Base-by-base conservation (phyloP, 1,140 invertebrate genomes). In the Gryon sp. region DNA sequence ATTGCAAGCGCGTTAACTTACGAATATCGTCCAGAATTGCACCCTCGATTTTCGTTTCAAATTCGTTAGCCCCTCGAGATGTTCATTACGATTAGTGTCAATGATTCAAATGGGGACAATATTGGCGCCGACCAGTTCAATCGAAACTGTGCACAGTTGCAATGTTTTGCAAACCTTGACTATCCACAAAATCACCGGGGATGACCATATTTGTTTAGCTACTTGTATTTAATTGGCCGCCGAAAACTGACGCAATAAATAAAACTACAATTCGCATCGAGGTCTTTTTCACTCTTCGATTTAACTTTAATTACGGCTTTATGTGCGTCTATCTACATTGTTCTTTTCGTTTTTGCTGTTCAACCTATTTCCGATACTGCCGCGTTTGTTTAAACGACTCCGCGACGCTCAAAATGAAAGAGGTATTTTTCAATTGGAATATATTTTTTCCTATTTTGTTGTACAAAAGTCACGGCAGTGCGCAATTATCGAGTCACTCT, bases 21-120 rank as follows among this genome's bases (percentile, higher is more conserved):
- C 38, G 16, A 43, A 20, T 28, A 43, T 75, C 38, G 34, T 46
- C 45, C 30, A 28, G 28, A 52, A 68, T 20, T 45, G 48, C 53
- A 24, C 48, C 38, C 62, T 60, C 43, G 2, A 38, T 59, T 32
- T 19, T n/a, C n/a, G n/a, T n/a, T n/a, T n/a, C n/a, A n/a, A n/a
- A n/a, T n/a, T n/a, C n/a, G n/a, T n/a, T n/a, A n/a, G 28, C 43
- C 16, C 65, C 38, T 28, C n/a, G 46, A 80, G 83, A 7, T 84
- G 83, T 86, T 85, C 84, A 86, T 86, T 86, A 86, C 78, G 80
- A 83, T 82, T 81, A 83, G 76, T 80, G 80, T 70, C 76, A 5
- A 34, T 16, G 82, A 80, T 85, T 85, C 82, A 84, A 83, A 84
- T 84, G 14, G 1, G 22, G 11, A 12, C 4, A 24, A n/a, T n/a